Percentiles rank a stretch among this genome's conserved stretches.
These are phyloP conservation scores for Drosophila albomicans DNA, from an alignment of 1,140 invertebrate species.

Conservation along the genomic window DNA sequence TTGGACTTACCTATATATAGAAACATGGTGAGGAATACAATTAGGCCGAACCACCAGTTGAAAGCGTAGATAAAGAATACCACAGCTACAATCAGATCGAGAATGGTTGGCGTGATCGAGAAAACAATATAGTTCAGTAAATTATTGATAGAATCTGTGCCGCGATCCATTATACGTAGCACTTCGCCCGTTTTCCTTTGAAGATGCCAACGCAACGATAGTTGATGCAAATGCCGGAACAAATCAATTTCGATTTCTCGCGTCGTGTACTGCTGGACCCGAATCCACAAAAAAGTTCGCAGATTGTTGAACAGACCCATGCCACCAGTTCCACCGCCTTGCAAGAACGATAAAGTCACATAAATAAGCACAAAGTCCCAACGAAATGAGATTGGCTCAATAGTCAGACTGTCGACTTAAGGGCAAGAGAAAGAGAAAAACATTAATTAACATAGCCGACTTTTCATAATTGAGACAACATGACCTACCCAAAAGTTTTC, in stretches of 20 bases:
- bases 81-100: conserved; percentile 97
- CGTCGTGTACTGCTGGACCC: conserved; percentile 97
- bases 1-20: conserved; percentile 93
- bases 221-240: conserved; percentile 93
- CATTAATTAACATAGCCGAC: conserved; percentile 21
- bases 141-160: conserved; percentile 97
- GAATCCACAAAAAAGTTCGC: conserved; percentile 96
- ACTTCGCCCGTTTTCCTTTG: conserved; percentile 98
- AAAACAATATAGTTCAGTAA: conserved; percentile 95
- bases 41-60: conserved; percentile 97
- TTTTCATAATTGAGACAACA: conserved; percentile 8
- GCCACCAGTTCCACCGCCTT: conserved; percentile 95
- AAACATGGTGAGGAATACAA: conserved; percentile 96
- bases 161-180: conserved; percentile 96
- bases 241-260: conserved; percentile 94
- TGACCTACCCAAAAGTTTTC: conserved; percentile 91
- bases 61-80: conserved; percentile 95
- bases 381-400: conserved; percentile 87
- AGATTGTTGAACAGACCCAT: conserved; percentile 97
- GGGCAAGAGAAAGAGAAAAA: conserved; percentile 70
- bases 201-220: conserved; percentile 96
- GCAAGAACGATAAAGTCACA: conserved; percentile 95
- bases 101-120: conserved; percentile 95
- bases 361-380: conserved; percentile 96
- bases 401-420: conserved; percentile 91